These are phyloP conservation scores for Ailuropoda melanoleuca DNA, from an alignment of 2,113 vertebrate species.

Conservation along the genomic window DNA sequence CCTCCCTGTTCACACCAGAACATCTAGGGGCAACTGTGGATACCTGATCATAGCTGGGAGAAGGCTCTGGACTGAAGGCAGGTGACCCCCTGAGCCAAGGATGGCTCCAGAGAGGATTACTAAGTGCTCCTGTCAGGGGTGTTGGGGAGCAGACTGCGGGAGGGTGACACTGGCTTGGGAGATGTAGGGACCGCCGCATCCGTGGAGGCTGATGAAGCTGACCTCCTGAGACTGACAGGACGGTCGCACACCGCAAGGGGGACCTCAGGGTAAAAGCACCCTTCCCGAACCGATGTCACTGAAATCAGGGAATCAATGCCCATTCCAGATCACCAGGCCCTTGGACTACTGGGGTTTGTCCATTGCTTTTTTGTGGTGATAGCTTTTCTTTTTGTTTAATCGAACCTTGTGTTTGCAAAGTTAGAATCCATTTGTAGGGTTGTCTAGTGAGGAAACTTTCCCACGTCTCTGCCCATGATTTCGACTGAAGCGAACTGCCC, in stretches of 20 bases:
- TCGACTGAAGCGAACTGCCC: not conserved
- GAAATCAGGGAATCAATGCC: not conserved
- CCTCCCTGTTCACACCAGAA: not conserved
- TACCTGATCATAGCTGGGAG: not conserved
- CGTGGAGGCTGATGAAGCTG: not conserved
- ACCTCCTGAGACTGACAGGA: not conserved
- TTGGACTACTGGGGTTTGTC: not conserved
- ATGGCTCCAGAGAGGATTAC: not conserved
- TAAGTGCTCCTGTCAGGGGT: not conserved
- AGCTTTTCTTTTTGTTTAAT: conserved; percentile 15
- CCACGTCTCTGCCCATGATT: not conserved
- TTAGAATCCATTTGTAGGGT: not conserved
- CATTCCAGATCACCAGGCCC: not conserved
- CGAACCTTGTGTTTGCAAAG: not conserved
- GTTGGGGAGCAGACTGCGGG: not conserved
- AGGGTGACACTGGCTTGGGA: not conserved
- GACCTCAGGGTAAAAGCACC: not conserved
- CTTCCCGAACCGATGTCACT: not conserved
- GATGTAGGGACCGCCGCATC: not conserved
- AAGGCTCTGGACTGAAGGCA: not conserved
- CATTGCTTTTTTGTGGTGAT: not conserved
- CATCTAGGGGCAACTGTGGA: not conserved
- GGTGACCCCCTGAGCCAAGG: not conserved
- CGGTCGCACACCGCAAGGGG: not conserved
- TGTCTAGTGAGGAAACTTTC: not conserved